Evolutionary conservation across 2,888 invertebrate genomes (phyloP).

Genomic region (Phalera bucephala): DNA sequence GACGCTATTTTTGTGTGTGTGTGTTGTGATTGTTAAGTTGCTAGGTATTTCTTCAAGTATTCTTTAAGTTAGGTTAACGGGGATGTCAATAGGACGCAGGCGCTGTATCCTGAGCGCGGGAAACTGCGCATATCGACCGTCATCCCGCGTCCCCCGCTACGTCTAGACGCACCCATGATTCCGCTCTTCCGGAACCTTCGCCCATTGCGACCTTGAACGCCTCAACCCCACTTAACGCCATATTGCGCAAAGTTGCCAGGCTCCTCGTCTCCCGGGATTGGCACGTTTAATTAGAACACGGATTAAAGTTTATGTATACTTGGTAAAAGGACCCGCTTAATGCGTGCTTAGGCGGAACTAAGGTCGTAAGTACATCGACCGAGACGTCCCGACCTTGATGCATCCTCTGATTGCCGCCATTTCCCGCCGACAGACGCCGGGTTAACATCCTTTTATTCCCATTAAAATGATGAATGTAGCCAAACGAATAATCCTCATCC

Average conservation of each 20-base stretch:
- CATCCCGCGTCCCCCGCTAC: constrained; percentile 62
- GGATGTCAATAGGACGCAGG: constrained; percentile 66
- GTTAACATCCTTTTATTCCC: constrained; percentile 58
- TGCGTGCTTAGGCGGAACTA: constrained; percentile 34
- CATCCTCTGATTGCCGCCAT: constrained; percentile 56
- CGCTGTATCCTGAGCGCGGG: constrained; percentile 74
- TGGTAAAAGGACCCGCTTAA: constrained; percentile 29
- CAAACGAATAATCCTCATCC: too few species aligned
- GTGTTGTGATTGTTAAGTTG: constrained; percentile 13
- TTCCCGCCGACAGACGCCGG: constrained; percentile 53
- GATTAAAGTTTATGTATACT: constrained; percentile 34
- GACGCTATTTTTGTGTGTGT: too few species aligned
- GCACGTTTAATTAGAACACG: constrained; percentile 50
- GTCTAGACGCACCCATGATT: constrained; percentile 79
- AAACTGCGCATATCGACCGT: constrained; percentile 80
- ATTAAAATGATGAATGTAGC: constrained; percentile 37
- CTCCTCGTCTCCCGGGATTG: constrained; percentile 47
- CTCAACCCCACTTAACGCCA: constrained; percentile 78
- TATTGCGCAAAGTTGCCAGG: constrained; percentile 60
- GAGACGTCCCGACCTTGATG: constrained; percentile 69
- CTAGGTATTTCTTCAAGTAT: constrained; percentile 46
- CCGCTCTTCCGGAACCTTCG: constrained; percentile 78
- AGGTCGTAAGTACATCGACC: constrained; percentile 67
- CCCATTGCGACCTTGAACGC: constrained; percentile 78
- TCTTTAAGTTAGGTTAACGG: constrained; percentile 52